Conservation (phyloP, 2,888 invertebrate species). For the Pterostichus niger region DNA sequence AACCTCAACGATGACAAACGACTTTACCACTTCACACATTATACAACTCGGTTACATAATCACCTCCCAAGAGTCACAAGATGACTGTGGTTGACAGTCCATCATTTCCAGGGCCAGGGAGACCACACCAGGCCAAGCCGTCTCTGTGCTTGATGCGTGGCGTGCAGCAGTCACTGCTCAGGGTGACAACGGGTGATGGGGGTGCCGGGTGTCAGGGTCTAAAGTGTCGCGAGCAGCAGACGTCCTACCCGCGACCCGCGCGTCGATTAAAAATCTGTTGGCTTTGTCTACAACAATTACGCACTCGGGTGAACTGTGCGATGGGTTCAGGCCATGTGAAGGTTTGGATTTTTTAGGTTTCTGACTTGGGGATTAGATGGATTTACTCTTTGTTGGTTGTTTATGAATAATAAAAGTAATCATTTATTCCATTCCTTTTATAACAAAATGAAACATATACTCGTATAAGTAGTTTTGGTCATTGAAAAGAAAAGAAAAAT, state of each 20-base stretch:
- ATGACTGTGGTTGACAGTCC: conserved; percentile 8
- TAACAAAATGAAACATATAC: no score
- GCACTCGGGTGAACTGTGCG: conserved; percentile 36
- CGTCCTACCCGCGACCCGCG: conserved; percentile 5
- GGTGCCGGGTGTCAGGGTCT: conserved; percentile 26
- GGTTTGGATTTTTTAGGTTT: no score
- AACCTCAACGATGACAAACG: conserved; percentile 16
- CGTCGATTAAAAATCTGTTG: conserved; percentile 56
- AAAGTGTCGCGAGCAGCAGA: conserved; percentile 40
- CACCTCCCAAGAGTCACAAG: neutral
- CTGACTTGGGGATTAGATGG: no score
- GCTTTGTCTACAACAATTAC: conserved; percentile 59
- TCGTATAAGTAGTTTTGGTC: no score
- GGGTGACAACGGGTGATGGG: conserved; percentile 10
- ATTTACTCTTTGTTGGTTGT: no score
- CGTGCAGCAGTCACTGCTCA: conserved; percentile 13
- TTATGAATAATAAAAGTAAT: no score
- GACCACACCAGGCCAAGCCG: neutral
- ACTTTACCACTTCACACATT: neutral
- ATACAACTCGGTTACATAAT: conserved; percentile 3
- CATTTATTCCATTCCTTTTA: no score
- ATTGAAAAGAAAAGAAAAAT: no score
- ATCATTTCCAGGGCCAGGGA: conserved; percentile 18
- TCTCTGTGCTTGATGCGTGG: neutral
- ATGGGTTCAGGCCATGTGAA: no score